Base-by-base conservation (phyloP, 2,797 vertebrate species). In the Macropodus opercularis region DNA sequence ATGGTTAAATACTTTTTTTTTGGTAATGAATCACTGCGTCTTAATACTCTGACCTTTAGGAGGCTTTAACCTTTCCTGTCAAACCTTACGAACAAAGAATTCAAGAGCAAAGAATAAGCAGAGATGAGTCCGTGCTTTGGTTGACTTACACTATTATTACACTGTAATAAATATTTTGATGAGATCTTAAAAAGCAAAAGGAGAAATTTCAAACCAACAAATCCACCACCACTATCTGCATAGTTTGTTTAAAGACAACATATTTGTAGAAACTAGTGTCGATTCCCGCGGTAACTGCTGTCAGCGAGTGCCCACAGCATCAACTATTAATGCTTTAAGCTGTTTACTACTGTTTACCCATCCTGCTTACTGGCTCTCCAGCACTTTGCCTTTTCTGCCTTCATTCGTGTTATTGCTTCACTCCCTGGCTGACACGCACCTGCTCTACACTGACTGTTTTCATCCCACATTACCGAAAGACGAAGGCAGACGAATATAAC, bases 31-130 rank as follows among this genome's bases (percentile, higher is more conserved):
- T 71, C 59, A 22, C 23, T 55, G 22, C 24, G 27, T 39, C 60
- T 67, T 58, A 63, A 72, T 41, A 24, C 29, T 51, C 17, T 44
- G 62, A 85, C 66, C 76, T 83, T 68, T 61, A 15, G 47, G 21
- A 59, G 56, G 46, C 52, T 55, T 81, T 42, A 39, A 49, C 49
- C 39, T 69, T 74, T 14, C 10, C 59, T 72, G 53, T 72, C 56
- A 69, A 64, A 66, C 18, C 15, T 12, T 15, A 22, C 14, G 11
- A 32, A 32, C 31, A 13, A 29, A 29, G 27, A 29, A 10, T 29
- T 9, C 9, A 29, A 29, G 12, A 40, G 48, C 17, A 52, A 43
- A 58, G 44, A 49, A 54, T 35, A n/a, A 46, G 31, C 9, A n/a
- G 4, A 21, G 26, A 56, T 3, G 14, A 29, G 12, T 29, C 8